phyloP scores from a whole-genome alignment of 2,113 vertebrate species.

The Hippocampus mohnikei region DNA sequence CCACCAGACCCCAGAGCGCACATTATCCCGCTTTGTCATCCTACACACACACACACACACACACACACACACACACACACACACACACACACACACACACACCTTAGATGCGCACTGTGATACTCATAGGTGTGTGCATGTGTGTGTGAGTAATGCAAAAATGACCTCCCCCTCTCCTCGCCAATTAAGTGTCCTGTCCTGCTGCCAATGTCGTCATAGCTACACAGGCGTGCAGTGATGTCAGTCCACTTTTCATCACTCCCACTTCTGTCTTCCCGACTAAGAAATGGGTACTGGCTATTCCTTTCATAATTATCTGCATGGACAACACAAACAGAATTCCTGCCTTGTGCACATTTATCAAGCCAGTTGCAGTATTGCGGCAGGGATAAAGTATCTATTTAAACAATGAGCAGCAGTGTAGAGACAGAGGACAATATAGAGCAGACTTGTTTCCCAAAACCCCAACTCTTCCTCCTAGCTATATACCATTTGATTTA shows the following conservation, averaged over 20 bases:
- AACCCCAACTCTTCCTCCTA: not conserved
- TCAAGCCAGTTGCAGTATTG: slow-evolving; percentile 16
- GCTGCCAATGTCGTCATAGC: slow-evolving; percentile 46
- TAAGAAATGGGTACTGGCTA: not conserved
- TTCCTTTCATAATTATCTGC: not conserved
- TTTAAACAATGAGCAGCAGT: slow-evolving; percentile 35
- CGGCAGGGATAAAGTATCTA: slow-evolving; percentile 15
- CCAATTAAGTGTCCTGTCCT: slow-evolving; percentile 34
- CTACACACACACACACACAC: not conserved
- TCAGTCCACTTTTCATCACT: slow-evolving; percentile 1
- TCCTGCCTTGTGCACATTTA: slow-evolving; percentile 6
- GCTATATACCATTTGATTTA: not conserved
- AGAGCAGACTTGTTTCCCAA: slow-evolving; percentile 14
- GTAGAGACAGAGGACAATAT: slow-evolving; percentile 13
- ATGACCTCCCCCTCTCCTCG: slow-evolving; percentile 6
- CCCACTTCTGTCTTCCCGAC: not conserved
- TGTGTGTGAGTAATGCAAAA: slow-evolving; percentile 13
- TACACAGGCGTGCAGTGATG: slow-evolving; percentile 44
- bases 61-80: not conserved
- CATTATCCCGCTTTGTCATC: slow-evolving; percentile 28
- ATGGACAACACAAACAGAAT: slow-evolving; percentile 25
- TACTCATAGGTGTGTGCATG: slow-evolving; percentile 18
- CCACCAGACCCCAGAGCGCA: slow-evolving; percentile 18
- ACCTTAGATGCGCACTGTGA: not conserved
- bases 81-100: no score